Evolutionary conservation across 1,140 invertebrate species (phyloP), one percentile per base, ranked within the genome.

Genomic region (Drosophila obscura): DNA sequence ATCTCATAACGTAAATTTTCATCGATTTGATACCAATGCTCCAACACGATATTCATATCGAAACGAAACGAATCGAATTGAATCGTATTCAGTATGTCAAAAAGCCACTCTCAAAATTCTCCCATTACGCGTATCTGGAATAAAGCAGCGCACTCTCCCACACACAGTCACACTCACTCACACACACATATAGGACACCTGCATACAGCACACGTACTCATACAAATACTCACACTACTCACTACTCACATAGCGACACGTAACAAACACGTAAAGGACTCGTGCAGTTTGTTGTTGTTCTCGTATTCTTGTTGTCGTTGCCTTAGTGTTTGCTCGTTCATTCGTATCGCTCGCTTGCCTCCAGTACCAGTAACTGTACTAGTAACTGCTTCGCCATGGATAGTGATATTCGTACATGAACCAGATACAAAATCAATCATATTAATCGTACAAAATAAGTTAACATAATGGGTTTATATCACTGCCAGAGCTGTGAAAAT

Each of bases 1-100:
- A 91, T 91, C 89, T 80, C 90, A 91, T 91, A 91, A 91, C 90
- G 90, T 91, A 91, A 91, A 77, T 88, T 88, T 56, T 90, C 90
- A 90, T 91, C 90, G 90, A 91, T 89, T 85, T 81, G 80, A 73
- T 80, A 73, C 59, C 52, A 73, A 64, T 64, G 43, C 52, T 50
- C 56, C 24, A 24, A 58, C 43, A 50, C 63, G 66, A 69, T 69
- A 69, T 67, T 26, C 50, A 67, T 51, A 71, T 44, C 22, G 50
- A 57, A 75, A 57, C 19, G 43, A 35, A 75, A 52, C 41, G 43
- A 60, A 57, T 57, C 53, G 19, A 19, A 19, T 24, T 4, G 52
- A 69, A 80, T 85, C 55, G 56, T 52, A 78, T 51, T 59, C 59
- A 63, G 65, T 71, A 52, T 52, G 55, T 63, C 60, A 75, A 79